A percentile compares a stretch with the other conserved stretches of the same genome.
Evolutionary conservation across 1,140 invertebrate species (phyloP).

Genomic region (Acyrthosiphon pisum): DNA sequence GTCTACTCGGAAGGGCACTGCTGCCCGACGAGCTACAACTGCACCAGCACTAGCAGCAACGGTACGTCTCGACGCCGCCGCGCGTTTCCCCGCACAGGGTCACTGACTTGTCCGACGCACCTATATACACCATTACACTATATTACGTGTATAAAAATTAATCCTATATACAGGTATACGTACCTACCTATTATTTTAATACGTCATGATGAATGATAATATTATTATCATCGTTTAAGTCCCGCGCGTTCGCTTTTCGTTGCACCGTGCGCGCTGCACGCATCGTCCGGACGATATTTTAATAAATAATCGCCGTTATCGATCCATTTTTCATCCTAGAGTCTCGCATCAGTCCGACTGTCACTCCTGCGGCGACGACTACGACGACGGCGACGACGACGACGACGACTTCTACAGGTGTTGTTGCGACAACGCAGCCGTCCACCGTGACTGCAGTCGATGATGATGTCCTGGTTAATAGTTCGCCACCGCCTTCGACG

Average conservation of each 20-base stretch:
- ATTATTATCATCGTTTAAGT: not conserved
- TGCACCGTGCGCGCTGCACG: no score
- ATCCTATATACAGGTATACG: no score
- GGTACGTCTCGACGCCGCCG: not conserved
- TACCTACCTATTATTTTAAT: not conserved
- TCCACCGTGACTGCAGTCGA: not conserved
- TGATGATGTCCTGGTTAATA: not conserved
- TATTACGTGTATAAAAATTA: no score
- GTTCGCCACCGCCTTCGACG: not conserved
- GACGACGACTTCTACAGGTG: not conserved
- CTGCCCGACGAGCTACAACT: conserved; percentile 84
- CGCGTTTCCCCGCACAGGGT: not conserved
- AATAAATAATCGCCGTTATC: not conserved
- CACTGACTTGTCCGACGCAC: conserved; percentile 41
- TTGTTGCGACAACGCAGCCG: not conserved
- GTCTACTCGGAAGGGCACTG: conserved; percentile 79
- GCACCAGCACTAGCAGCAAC: conserved; percentile 64
- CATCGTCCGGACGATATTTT: not conserved
- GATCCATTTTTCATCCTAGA: conserved; percentile 4
- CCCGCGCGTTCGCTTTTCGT: not conserved
- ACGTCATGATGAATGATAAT: not conserved
- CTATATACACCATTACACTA: not conserved
- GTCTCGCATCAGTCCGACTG: not conserved
- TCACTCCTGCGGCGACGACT: not conserved
- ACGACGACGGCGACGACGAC: not conserved